Conservation (phyloP, 2,113 vertebrate genomes). For the Electrona antarctica region DNA sequence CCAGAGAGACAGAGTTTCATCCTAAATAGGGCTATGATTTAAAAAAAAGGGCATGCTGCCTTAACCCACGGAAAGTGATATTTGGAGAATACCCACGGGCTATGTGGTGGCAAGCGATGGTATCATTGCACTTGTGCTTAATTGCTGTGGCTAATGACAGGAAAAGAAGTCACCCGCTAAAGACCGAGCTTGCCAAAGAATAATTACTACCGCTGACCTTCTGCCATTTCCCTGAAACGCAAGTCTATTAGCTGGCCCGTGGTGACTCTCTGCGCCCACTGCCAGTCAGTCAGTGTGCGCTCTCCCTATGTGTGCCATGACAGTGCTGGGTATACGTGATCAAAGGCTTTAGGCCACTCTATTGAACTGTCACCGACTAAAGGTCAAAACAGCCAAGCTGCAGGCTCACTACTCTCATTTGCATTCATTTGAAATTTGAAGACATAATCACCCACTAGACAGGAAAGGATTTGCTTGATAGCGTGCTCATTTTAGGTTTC, state of each 20-base stretch:
- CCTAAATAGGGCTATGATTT: not conserved
- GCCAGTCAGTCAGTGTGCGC: not conserved
- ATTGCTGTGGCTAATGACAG: constrained; percentile 72
- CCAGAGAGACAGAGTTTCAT: no score
- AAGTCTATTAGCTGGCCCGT: constrained; percentile 11
- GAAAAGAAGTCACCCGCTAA: constrained; percentile 68
- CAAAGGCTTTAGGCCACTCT: constrained; percentile 6
- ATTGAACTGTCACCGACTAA: constrained; percentile 34
- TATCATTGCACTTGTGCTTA: constrained; percentile 65
- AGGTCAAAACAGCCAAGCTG: constrained; percentile 3
- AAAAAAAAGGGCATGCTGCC: constrained; percentile 6
- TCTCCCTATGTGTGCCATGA: constrained; percentile 3
- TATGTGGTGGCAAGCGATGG: constrained; percentile 40
- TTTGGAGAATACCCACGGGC: constrained; percentile 35
- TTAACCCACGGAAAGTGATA: constrained; percentile 13
- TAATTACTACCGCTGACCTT: constrained; percentile 74
- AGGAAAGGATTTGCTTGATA: constrained; percentile 7
- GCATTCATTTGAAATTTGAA: not conserved
- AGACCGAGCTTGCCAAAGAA: constrained; percentile 57
- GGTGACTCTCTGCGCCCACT: constrained; percentile 42
- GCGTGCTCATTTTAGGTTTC: no score
- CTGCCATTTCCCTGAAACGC: constrained; percentile 43
- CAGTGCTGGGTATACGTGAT: not conserved
- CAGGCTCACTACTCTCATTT: not conserved
- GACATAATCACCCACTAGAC: not conserved